Conservation (phyloP, 2,888 invertebrate species). For the Galerucella nymphaeae region DNA sequence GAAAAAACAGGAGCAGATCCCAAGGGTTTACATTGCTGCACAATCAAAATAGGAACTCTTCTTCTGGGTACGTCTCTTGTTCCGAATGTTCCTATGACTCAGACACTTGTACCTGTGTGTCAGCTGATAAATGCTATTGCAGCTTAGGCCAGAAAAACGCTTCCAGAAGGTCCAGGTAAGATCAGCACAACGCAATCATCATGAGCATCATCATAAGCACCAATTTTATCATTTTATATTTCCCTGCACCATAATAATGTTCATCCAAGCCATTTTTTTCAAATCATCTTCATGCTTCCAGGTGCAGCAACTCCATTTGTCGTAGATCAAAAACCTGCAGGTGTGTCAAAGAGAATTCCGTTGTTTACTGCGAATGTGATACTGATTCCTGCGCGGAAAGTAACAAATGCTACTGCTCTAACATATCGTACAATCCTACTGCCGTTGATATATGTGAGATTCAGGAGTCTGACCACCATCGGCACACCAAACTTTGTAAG, state of each 20-base stretch:
- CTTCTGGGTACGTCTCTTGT: conserved; percentile 82
- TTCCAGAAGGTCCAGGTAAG: conserved; percentile 43
- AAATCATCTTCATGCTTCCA: not conserved
- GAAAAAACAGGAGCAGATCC: conserved; percentile 57
- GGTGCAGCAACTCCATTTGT: not conserved
- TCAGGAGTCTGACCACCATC: conserved; percentile 44
- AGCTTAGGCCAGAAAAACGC: conserved; percentile 73
- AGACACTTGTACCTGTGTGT: conserved; percentile 81
- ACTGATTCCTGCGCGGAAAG: conserved; percentile 89
- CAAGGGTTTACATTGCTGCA: conserved; percentile 44
- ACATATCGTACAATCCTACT: conserved; percentile 47
- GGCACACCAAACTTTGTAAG: conserved; percentile 60
- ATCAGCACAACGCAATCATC: not conserved
- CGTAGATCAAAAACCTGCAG: conserved; percentile 28
- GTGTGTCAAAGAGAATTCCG: conserved; percentile 51
- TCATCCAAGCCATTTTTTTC: too few species aligned
- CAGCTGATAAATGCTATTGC: conserved; percentile 88
- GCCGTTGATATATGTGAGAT: conserved; percentile 67
- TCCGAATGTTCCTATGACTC: conserved; percentile 89
- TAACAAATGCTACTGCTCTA: conserved; percentile 85
- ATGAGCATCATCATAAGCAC: too few species aligned
- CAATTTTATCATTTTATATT: too few species aligned
- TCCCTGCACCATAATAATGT: too few species aligned
- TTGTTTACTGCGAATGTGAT: conserved; percentile 80
- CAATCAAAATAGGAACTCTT: conserved; percentile 63